Base-by-base conservation (phyloP, 2,797 vertebrate genomes). In the Hoplostethus atlanticus region DNA sequence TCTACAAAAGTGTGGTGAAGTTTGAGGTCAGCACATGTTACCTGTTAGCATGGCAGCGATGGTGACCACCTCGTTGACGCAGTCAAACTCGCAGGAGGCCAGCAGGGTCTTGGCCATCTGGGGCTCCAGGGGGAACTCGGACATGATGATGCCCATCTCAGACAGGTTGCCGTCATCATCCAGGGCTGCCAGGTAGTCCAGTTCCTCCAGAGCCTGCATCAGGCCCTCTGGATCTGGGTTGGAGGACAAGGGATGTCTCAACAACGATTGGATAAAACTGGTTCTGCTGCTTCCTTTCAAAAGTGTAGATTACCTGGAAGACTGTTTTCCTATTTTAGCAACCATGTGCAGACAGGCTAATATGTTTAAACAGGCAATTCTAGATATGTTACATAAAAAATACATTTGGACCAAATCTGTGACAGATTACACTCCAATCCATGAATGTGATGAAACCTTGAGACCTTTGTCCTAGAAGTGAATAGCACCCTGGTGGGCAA, bases 131-230 rank as follows among this genome's bases (percentile, higher is more conserved):
- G 96, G 95, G 70, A 98, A 96, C 90, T 98, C 97, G 0, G 96
- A 98, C 96, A 98, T 98, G 77, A 98, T 97, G 91, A 98, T 96
- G 71, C 97, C 96, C 70, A 97, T 96, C 87, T 97, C 97, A 0
- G 97, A 98, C 63, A 98, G 94, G 79, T 97, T 97, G 4, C 97
- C 97, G 0, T 97, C 89, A 0, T 98, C 94, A 77, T 98, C 97
- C 86, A 98, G 85, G 0, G 96, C 96, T 40, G 96, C 96, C 47
- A 98, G 93, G 47, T 98, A 97, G 87, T 98, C 96, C 0, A 98
- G 91, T 17, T 98, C 96, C 90, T 98, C 96, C 84, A 97, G 57
- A 6, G 96, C 96, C 79, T 97, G 96, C 96, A 97, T 98, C 57
- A 98, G 84, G 30, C 93, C 94, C 81, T 94, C 96, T 0, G 97